phyloP scores from a whole-genome alignment of 2,113 vertebrate species.

The Ciconia boyciana region DNA sequence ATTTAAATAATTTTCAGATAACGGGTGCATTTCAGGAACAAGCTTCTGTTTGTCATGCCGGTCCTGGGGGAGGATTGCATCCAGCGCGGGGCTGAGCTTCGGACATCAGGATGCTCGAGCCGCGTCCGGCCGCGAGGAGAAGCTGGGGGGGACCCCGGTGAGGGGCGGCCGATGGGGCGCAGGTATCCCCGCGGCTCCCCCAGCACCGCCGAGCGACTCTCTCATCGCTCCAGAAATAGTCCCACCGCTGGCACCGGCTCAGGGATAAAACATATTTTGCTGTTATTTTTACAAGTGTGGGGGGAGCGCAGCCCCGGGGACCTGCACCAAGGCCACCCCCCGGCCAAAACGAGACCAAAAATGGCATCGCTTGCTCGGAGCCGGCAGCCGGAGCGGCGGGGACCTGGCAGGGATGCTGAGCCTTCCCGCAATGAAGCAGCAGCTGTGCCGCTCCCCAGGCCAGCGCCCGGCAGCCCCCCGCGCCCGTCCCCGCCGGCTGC shows the following conservation, averaged over 20 bases:
- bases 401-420: neutral
- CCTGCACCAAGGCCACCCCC: neutral
- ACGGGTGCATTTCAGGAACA: neutral
- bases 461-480: neutral
- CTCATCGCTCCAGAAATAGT: neutral
- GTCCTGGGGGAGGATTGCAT: rapidly evolving
- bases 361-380: neutral
- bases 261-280: neutral
- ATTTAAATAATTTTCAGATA: neutral
- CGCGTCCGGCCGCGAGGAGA: rapidly evolving
- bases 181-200: neutral
- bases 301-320: neutral
- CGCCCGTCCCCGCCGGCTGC: neutral
- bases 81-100: neutral
- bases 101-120: neutral
- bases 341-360: neutral
- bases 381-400: neutral
- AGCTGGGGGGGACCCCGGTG: rapidly evolving
- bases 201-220: rapidly evolving
- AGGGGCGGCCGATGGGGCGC: neutral
- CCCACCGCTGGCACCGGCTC: neutral
- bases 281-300: neutral
- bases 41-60: rapidly evolving
- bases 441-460: neutral
- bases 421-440: neutral